Percentiles rank a stretch among this genome's conserved stretches.
Evolutionary conservation across 2,888 invertebrate genomes (phyloP).

Genomic region (Callyntrura sp.): DNA sequence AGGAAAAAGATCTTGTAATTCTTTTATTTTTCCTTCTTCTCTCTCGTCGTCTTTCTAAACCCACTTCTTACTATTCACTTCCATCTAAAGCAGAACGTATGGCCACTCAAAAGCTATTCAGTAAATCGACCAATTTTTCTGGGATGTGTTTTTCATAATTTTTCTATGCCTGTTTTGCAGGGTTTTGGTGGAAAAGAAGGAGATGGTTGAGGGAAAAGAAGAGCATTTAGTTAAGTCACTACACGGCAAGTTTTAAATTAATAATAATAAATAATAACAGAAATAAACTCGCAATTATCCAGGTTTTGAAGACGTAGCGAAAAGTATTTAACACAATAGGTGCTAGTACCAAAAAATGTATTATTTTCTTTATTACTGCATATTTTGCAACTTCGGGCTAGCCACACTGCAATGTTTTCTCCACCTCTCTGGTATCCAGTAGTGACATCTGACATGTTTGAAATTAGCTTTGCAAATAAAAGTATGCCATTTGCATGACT

Average conservation of each 20-base stretch:
- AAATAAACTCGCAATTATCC: not conserved
- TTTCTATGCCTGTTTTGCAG: slow-evolving; percentile 65
- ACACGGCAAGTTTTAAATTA: slow-evolving; percentile 44
- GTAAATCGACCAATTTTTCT: slow-evolving; percentile 56
- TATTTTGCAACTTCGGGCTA: not conserved
- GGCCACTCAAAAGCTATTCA: slow-evolving; percentile 26
- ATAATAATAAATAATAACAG: slow-evolving; percentile 39
- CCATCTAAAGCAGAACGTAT: not conserved
- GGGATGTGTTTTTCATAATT: slow-evolving; percentile 52
- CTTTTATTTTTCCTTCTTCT: slow-evolving; percentile 58
- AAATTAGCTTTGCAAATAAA: too few relatives aligned
- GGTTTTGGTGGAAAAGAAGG: slow-evolving; percentile 52
- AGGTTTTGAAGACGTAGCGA: too few relatives aligned
- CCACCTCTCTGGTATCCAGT: not conserved
- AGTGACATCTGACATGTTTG: too few relatives aligned
- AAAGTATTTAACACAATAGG: too few relatives aligned
- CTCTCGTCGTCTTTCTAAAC: slow-evolving; percentile 4
- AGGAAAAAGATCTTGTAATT: slow-evolving; percentile 72
- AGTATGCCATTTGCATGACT: too few relatives aligned
- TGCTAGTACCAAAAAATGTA: not conserved
- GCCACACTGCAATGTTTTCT: not conserved
- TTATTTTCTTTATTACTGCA: not conserved
- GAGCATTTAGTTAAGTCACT: slow-evolving; percentile 67
- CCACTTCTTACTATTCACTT: slow-evolving; percentile 23
- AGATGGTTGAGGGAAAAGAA: slow-evolving; percentile 30